Conservation (phyloP, 37 sponge, comb jelly and placozoan genomes). For the Spongilla lacustris region DNA sequence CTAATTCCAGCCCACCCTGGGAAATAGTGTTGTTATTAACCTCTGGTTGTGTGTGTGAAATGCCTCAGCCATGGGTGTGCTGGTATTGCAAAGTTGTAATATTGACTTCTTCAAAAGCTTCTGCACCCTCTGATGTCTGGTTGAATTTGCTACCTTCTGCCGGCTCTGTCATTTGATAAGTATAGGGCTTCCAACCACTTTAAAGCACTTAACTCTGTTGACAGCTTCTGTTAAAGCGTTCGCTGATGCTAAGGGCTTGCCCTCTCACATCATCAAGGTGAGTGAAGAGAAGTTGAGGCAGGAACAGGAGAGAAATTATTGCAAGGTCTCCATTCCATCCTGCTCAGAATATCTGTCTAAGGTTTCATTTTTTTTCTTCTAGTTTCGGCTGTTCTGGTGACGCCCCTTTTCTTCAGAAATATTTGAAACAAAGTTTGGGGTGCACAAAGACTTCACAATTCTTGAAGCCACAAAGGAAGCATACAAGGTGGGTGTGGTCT, state of each 20-base stretch:
- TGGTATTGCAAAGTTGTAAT: too few species aligned
- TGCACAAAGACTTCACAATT: constrained; percentile 79
- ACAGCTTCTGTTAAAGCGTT: constrained; percentile 46
- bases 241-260: constrained; percentile 53
- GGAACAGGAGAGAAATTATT: constrained; percentile 72
- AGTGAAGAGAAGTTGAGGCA: constrained; percentile 55
- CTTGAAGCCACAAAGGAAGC: constrained; percentile 57
- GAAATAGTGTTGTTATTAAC: too few species aligned
- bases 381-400: constrained; percentile 81
- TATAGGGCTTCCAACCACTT: too few species aligned
- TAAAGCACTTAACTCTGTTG: too few species aligned
- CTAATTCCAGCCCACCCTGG: too few species aligned
- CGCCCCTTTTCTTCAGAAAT: constrained; percentile 61
- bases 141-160: too few species aligned
- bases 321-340: constrained; percentile 58
- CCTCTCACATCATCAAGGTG: constrained; percentile 59
- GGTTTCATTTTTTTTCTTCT: background rate
- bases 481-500: constrained; percentile 45
- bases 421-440: constrained; percentile 63
- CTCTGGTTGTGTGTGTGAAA: too few species aligned
- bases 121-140: too few species aligned
- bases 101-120: too few species aligned
- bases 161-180: too few species aligned
- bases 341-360: background rate
- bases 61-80: too few species aligned